Evolutionary conservation across 1,140 invertebrate genomes (phyloP).

Genomic region (Sinonovacula constricta): DNA sequence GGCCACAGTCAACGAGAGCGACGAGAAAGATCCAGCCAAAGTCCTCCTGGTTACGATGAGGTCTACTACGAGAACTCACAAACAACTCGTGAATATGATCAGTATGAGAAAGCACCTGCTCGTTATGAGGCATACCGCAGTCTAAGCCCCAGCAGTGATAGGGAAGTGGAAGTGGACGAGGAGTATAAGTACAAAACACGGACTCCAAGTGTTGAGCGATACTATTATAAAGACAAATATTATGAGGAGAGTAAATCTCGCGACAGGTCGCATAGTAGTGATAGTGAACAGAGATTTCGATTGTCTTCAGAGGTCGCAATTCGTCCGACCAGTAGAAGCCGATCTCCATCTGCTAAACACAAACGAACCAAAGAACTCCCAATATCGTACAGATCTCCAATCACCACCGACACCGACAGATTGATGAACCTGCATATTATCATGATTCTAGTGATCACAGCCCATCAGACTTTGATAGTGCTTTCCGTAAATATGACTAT

Average conservation of each 20-base stretch:
- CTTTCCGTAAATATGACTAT: constrained; percentile 47
- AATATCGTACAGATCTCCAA: constrained; percentile 52
- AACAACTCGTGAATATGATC: constrained; percentile 54
- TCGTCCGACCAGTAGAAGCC: constrained; percentile 43
- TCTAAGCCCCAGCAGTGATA: constrained; percentile 67
- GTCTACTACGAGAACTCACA: constrained; percentile 54
- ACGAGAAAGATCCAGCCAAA: constrained; percentile 70
- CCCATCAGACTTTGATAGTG: constrained; percentile 52
- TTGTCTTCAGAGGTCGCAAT: constrained; percentile 34
- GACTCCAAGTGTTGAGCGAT: constrained; percentile 53
- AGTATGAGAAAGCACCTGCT: constrained; percentile 58
- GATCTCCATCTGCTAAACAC: constrained; percentile 46
- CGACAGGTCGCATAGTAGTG: constrained; percentile 50
- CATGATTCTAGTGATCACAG: constrained; percentile 31
- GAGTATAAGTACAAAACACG: constrained; percentile 45
- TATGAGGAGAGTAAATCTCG: constrained; percentile 44
- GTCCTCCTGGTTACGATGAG: constrained; percentile 61
- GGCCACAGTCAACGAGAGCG: constrained; percentile 76
- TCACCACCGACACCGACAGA: constrained; percentile 66
- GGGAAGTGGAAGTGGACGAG: constrained; percentile 39
- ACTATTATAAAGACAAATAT: constrained; percentile 42
- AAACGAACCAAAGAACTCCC: constrained; percentile 52
- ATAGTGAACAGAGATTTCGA: constrained; percentile 46
- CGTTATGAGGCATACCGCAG: constrained; percentile 59
- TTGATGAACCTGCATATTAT: constrained; percentile 58